These are phyloP conservation scores for Bombus vancouverensis DNA, from an alignment of 1,140 invertebrate species.

Conservation along the genomic window DNA sequence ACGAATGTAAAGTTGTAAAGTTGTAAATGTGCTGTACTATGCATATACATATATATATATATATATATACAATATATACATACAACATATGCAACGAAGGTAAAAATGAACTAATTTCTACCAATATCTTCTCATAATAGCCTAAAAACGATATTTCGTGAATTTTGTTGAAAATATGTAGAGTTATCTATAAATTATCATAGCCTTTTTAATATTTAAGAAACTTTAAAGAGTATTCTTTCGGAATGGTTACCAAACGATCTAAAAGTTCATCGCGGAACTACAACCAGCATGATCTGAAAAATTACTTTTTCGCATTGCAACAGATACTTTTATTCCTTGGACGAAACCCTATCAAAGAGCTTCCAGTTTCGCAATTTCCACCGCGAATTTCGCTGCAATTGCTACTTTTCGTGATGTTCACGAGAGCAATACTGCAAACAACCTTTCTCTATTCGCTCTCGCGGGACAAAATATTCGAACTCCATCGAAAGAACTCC, in stretches of 20 bases:
- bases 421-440: not conserved
- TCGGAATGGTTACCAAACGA: not conserved
- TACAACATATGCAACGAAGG: too few species aligned
- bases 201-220: too few species aligned
- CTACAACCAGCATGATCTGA: not conserved
- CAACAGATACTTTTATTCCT: slow-evolving; percentile 24
- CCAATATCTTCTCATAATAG: too few species aligned
- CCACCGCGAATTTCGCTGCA: not conserved
- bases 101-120: too few species aligned
- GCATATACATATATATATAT: not conserved
- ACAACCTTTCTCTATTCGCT: not conserved
- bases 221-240: not conserved
- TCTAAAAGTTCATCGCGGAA: not conserved
- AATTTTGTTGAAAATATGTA: too few species aligned
- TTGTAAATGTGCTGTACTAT: too few species aligned
- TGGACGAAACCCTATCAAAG: slow-evolving; percentile 3
- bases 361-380: slow-evolving; percentile 3
- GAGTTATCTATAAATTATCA: too few species aligned
- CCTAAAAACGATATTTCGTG: too few species aligned
- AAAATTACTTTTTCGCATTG: slow-evolving; percentile 2
- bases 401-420: not conserved
- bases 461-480: slow-evolving; percentile 19
- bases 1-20: too few species aligned
- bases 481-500: slow-evolving; percentile 17
- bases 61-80: too few species aligned